phyloP scores from a whole-genome alignment of 2,113 vertebrate species.

The Gobio gobio region DNA sequence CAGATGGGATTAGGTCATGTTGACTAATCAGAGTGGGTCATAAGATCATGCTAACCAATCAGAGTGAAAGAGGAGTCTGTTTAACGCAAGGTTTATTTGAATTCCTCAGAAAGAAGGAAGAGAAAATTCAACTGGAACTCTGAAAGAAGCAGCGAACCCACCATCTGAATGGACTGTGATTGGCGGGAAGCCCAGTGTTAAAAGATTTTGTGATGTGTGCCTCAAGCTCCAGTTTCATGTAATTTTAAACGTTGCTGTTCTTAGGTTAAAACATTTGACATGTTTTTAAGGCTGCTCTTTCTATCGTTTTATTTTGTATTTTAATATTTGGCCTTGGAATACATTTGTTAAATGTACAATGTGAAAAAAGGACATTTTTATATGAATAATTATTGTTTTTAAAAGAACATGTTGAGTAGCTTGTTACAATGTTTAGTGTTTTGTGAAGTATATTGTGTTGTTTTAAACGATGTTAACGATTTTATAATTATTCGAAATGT shows the following conservation, averaged over 20 bases:
- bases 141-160: constrained; percentile 14
- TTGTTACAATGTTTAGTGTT: neutral
- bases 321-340: neutral
- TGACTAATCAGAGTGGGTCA: neutral
- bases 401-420: neutral
- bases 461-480: neutral
- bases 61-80: neutral
- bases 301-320: neutral
- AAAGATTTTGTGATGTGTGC: neutral
- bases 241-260: neutral
- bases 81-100: neutral
- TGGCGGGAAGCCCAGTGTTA: neutral
- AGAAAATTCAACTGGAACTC: constrained; percentile 58
- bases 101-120: constrained; percentile 35
- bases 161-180: neutral
- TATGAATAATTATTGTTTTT: neutral
- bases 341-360: neutral
- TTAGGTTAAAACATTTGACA: neutral
- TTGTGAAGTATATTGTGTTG: neutral
- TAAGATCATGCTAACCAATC: neutral
- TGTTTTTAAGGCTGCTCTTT: constrained; percentile 11
- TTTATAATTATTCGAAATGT: neutral
- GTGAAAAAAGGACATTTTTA: too few relatives aligned
- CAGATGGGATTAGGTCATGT: neutral
- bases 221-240: neutral